These are phyloP conservation scores for Triplophysa tibetana DNA, from an alignment of 2,113 vertebrate species.

Conservation along the genomic window DNA sequence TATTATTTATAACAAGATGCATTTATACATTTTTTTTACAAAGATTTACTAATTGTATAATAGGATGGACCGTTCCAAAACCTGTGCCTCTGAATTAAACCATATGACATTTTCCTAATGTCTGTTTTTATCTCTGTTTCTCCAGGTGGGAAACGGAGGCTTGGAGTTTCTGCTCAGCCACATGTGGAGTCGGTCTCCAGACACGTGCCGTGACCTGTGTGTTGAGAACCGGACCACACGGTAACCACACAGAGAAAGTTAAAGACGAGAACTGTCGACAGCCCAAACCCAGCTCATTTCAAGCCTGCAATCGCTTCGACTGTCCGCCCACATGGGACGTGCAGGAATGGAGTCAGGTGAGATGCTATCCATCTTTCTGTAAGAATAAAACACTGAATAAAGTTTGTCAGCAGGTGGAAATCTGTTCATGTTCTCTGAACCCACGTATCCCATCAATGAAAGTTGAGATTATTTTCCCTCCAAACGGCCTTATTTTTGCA, in stretches of 20 bases:
- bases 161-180: slow-evolving; percentile 90
- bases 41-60: too few relatives aligned
- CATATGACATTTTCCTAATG: background rate
- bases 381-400: background rate
- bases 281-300: slow-evolving; percentile 81
- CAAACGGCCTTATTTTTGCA: background rate
- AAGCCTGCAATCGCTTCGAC: slow-evolving; percentile 93
- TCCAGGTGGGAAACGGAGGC: slow-evolving; percentile 88
- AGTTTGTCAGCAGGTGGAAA: background rate
- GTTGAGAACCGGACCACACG: slow-evolving; percentile 77
- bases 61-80: too few relatives aligned
- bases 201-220: slow-evolving; percentile 85
- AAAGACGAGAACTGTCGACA: slow-evolving; percentile 80
- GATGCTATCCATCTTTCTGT: background rate
- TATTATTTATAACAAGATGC: too few relatives aligned
- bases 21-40: too few relatives aligned
- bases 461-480: background rate
- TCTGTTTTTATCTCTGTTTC: slow-evolving; percentile 13
- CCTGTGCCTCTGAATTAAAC: background rate
- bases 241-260: slow-evolving; percentile 77
- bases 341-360: slow-evolving; percentile 85
- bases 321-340: slow-evolving; percentile 91
- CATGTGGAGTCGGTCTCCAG: slow-evolving; percentile 90
- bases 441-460: background rate
- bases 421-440: background rate